These are phyloP conservation scores for Ruditapes philippinarum DNA, from an alignment of 1,140 invertebrate species.

Conservation along the genomic window DNA sequence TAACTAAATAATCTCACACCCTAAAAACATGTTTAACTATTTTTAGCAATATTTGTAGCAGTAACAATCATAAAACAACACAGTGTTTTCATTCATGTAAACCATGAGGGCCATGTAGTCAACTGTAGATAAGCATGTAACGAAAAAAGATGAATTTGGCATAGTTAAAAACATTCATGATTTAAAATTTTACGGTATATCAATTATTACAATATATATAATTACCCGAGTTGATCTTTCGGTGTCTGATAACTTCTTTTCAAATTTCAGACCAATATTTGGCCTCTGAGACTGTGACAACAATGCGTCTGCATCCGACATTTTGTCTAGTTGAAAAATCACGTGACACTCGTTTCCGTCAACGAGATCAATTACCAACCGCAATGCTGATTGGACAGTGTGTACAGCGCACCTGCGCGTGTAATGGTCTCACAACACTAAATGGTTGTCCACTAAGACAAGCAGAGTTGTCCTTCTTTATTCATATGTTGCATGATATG, in stretches of 20 bases:
- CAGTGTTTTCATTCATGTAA: too few species aligned
- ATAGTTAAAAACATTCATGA: background rate
- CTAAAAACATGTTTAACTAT: too few species aligned
- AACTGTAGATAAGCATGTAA: background rate
- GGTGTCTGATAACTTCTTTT: conserved; percentile 74
- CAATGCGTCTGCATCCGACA: conserved; percentile 78
- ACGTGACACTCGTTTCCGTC: conserved; percentile 74
- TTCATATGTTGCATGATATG: too few species aligned
- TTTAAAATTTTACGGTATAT: background rate
- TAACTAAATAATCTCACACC: too few species aligned
- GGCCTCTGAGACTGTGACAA: conserved; percentile 64
- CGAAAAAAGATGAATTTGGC: background rate
- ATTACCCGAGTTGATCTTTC: conserved; percentile 75
- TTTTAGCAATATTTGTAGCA: too few species aligned
- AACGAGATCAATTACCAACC: conserved; percentile 51
- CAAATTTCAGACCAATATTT: conserved; percentile 74
- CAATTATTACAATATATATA: background rate
- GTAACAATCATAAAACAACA: too few species aligned
- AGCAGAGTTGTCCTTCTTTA: too few species aligned
- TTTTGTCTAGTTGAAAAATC: conserved; percentile 76
- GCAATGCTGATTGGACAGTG: background rate
- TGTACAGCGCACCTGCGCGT: background rate
- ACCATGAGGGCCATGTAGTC: background rate
- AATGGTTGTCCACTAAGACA: background rate
- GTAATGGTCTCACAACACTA: background rate